phyloP scores from a whole-genome alignment of 2,113 vertebrate genomes.

The Corythaeola cristata region DNA sequence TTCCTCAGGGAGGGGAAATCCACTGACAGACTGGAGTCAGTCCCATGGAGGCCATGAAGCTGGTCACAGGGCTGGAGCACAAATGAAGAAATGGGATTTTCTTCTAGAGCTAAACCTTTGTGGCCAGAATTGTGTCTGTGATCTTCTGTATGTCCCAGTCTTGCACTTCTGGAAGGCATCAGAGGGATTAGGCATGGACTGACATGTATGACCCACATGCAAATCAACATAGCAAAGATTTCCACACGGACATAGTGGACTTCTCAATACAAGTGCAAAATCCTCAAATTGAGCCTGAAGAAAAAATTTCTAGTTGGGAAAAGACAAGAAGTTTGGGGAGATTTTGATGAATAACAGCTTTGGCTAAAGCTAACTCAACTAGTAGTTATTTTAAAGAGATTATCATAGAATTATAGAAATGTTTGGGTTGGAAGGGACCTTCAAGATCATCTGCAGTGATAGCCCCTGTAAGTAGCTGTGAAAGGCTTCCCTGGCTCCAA shows the following conservation, averaged over 20 bases:
- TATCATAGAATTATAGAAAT: not conserved
- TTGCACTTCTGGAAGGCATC: not conserved
- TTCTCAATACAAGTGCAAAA: not conserved
- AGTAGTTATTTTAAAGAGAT: not conserved
- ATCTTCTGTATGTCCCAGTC: not conserved
- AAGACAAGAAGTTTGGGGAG: not conserved
- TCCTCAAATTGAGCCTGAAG: rapidly evolving
- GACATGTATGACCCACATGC: rapidly evolving
- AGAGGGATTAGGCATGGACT: too few relatives aligned
- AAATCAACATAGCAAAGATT: not conserved
- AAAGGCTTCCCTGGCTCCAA: too few relatives aligned
- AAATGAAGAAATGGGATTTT: not conserved
- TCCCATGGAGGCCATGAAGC: not conserved
- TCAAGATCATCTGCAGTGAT: too few relatives aligned
- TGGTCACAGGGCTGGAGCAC: not conserved
- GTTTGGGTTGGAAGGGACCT: too few relatives aligned
- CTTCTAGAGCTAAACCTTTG: not conserved
- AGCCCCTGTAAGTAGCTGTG: too few relatives aligned
- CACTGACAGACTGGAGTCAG: not conserved
- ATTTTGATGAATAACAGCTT: not conserved
- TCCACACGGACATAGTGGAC: rapidly evolving
- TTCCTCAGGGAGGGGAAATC: not conserved
- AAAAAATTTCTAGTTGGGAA: not conserved
- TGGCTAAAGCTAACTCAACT: not conserved
- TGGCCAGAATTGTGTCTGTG: not conserved